A percentile compares a stretch with the other conserved stretches of the same genome.
phyloP scores from a whole-genome alignment of 2,888 invertebrate genomes.

The Lepeophtheirus nordmannii region DNA sequence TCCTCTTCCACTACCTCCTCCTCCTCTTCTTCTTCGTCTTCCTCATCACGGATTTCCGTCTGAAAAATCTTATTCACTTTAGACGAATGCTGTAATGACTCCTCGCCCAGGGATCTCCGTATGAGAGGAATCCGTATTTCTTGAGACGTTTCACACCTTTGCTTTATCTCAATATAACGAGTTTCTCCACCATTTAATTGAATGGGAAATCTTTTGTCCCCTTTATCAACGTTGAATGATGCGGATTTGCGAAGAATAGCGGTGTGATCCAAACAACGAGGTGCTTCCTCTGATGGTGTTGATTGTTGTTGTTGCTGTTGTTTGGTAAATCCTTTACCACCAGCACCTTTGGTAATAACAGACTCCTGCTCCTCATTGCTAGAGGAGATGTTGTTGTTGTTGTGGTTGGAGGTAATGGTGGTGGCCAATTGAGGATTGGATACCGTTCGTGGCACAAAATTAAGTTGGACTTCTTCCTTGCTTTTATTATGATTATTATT shows the following conservation, averaged over 20 bases:
- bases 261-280: too few species aligned
- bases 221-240: neutral
- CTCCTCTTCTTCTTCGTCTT: neutral
- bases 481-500: neutral
- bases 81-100: neutral
- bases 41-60: neutral
- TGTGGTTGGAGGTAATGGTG: neutral
- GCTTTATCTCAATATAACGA: too few species aligned
- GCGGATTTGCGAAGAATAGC: neutral
- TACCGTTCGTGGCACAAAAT: neutral
- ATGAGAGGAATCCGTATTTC: neutral
- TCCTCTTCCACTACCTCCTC: slow-evolving; percentile 6
- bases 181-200: neutral
- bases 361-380: neutral
- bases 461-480: neutral
- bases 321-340: neutral
- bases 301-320: neutral
- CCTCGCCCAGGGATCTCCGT: neutral
- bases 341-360: neutral
- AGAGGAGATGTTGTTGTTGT: neutral
- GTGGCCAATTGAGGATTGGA: neutral
- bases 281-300: neutral
- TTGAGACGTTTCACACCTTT: too few species aligned
- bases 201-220: neutral
- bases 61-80: neutral